Evolutionary conservation across 2,888 invertebrate species (phyloP), one percentile per base, ranked within the genome.

Genomic region (Dermolepida albohirtum): DNA sequence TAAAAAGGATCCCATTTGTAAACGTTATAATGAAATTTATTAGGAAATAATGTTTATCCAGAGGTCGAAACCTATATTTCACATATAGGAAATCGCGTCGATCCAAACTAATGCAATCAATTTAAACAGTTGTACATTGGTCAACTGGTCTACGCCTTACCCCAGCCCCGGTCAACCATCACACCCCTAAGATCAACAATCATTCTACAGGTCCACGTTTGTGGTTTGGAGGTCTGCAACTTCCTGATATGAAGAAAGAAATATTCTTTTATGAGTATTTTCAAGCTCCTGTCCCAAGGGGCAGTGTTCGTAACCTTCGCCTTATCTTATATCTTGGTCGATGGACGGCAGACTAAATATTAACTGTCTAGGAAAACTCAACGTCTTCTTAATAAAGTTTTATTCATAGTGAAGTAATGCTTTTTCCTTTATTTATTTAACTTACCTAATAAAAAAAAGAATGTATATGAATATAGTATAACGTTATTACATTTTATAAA

Each of bases 181-280:
- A 16, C 17, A 47, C 34, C 10, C 34, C 34, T 10, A 47, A 10
- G 74, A 75, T 76, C 77, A 75, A 77, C 76, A 77, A 78, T 78
- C 76, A 73, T 76, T 77, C 77, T 71, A 78, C 77, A 79, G 77
- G 78, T 80, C 74, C 75, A 76, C 73, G 17, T 16, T 47, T 5
- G 47, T 17, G 47, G 17, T 14, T 14, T 17, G 5, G 74, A 75
- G 74, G 77, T 75, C 79, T 80, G 80, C 78, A 77, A 77, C 76
- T 77, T 76, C 74, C 75, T 76, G 80, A 80, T 80, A 80, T 77
- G 76, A 75, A 75, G 74, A 75, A 77, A 78, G 78, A 79, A 80
- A 80, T 79, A 79, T 77, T 76, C 75, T 77, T 78, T 80, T 79
- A 79, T 79, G 77, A 77, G 74, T 73, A 78, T 76, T 79, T 79